Base-by-base conservation (phyloP, 1,140 invertebrate species). In the Zaprionus vittiger region DNA sequence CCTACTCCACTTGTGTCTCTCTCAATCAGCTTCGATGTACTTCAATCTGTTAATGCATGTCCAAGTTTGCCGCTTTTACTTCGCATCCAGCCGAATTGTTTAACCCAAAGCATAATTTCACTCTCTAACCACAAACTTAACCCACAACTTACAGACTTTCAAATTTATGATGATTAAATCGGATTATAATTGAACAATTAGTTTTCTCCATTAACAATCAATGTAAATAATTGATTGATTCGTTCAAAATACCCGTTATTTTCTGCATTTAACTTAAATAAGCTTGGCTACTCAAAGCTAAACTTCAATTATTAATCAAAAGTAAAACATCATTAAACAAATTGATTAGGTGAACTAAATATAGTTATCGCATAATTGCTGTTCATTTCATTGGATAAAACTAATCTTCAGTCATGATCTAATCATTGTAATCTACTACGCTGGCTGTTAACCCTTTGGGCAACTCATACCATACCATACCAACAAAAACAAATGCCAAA, bases 21-120 rank as follows among this genome's bases (percentile, higher is more conserved):
- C 71, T 77, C 56, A 72, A 72, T 60, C 57, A 60, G 64, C 34
- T 26, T 73, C 31, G 55, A 64, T 63, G 20, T 65, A 89, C 70
- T 83, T 69, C 63, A 71, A 73, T 72, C 49, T 72, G 56, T 34
- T 80, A 86, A 80, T 77, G 85, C 85, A 89, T 89, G 85, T 79
- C 77, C 65, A 68, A 77, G 73, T 60, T 60, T 63, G 76, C 38
- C 66, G 67, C 67, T 81, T 62, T 68, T 52, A 52, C 57, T 54
- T 77, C 70, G 64, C 72, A 82, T 54, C 72, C 81, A 81, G 71
- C 49, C 73, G 57, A 70, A 47, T 55, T 20, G 31, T 34, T 55
- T 79, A 82, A 83, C 81, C 56, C 73, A 73, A 70, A 74, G 62
- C 78, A 66, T 77, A 67, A 70, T 59, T 47, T 73, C 69, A 80